Evolutionary conservation across 2,113 vertebrate species (phyloP), one percentile per base, ranked within the genome.

Genomic region (Amphilophus citrinellus): DNA sequence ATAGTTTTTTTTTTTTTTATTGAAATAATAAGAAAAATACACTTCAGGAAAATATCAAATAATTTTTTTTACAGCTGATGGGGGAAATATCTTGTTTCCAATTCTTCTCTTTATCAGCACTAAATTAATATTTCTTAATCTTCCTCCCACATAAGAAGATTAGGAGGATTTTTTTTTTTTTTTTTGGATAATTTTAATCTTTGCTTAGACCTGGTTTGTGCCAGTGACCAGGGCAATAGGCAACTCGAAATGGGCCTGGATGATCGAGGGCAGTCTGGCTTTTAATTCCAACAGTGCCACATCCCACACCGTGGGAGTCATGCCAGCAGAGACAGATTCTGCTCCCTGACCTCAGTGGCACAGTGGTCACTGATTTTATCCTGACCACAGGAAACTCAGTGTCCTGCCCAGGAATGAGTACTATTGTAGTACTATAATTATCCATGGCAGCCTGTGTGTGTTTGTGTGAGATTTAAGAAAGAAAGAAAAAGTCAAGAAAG

Each of bases 351-450:
- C 86, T 84, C 87, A 75, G 88, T 85, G 82, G 88, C 85, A 78
- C 75, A 75, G 79, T 32, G 80, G 77, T 37, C 63, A 60, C 91
- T 73, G 76, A 71, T 87, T 88, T 89, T 89, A 91, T 84, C 88
- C 84, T 79, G 59, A 91, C 93, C 88, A 90, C 87, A 89, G 88
- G 88, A 93, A 89, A 87, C 85, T 77, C 79, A 79, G 68, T 63
- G 77, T 90, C 86, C 89, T 62, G 84, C 86, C 84, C 68, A 84
- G 79, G 80, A 92, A 85, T 88, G 81, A 86, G 79, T 44, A 61
- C 79, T 84, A 81, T 66, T 78, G 79, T 84, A 80, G 61, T 83
- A 87, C 80, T 86, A 57, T 92, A 92, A 95, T 93, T 91, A 92
- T 85, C 7, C 35, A 27, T 82, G 65, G 84, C 62, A 73, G 68